Conservation (phyloP, 2,797 vertebrate genomes). For the Perodicticus potto region DNA sequence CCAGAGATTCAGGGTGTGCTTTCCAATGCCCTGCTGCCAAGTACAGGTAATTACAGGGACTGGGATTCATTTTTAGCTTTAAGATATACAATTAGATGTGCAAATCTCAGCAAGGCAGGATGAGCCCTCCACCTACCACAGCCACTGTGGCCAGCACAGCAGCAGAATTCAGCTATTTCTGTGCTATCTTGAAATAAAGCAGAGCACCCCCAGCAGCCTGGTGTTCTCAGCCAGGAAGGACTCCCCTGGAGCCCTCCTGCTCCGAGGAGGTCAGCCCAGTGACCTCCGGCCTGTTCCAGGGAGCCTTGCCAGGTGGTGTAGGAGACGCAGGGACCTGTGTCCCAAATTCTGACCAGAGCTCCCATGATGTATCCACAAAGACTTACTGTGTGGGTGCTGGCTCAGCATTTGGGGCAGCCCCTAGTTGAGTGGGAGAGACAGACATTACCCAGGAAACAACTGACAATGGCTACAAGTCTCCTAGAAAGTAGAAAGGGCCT, state of each 20-base stretch:
- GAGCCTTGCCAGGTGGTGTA: neutral
- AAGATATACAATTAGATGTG: constrained; percentile 81
- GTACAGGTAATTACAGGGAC: constrained; percentile 84
- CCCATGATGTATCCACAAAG: neutral
- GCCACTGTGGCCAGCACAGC: neutral
- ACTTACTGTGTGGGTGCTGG: neutral
- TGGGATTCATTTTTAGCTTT: constrained; percentile 77
- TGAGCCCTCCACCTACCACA: constrained; percentile 30
- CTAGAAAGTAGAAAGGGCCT: neutral
- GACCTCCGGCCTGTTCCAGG: neutral
- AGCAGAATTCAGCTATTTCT: constrained; percentile 66
- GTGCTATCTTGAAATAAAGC: constrained; percentile 67
- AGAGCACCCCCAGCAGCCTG: neutral
- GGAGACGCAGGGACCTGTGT: neutral
- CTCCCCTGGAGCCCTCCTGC: neutral
- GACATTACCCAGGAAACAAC: neutral
- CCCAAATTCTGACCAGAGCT: neutral
- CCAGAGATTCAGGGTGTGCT: constrained; percentile 42
- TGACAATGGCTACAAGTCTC: neutral
- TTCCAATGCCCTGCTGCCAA: constrained; percentile 54
- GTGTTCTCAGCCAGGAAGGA: neutral
- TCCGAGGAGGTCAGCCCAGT: neutral
- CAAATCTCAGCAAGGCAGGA: constrained; percentile 5
- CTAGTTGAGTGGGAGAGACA: neutral
- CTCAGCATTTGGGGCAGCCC: neutral